Evolutionary conservation across 2,113 vertebrate species (phyloP).

Genomic region (Laticauda colubrina): DNA sequence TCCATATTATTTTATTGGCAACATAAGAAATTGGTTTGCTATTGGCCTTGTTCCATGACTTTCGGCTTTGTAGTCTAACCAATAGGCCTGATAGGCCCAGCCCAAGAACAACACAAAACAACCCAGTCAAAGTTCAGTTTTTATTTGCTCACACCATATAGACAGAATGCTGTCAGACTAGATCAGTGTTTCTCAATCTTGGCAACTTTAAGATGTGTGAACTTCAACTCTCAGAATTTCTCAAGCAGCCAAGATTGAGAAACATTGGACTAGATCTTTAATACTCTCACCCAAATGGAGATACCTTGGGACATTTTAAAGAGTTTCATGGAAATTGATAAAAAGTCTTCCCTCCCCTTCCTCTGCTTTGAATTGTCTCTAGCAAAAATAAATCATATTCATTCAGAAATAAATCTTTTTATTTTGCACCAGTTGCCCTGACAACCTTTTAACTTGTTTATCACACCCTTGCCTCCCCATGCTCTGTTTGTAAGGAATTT

Average conservation of each 20-base stretch:
- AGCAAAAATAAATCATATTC: conserved; percentile 14
- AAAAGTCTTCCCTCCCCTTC: conserved; percentile 12
- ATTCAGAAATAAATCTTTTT: background rate
- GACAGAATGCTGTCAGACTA: background rate
- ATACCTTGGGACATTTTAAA: background rate
- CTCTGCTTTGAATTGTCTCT: conserved; percentile 16
- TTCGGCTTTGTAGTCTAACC: background rate
- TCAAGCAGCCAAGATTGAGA: background rate
- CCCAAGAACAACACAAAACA: background rate
- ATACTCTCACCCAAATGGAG: background rate
- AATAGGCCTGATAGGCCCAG: background rate
- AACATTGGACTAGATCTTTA: background rate
- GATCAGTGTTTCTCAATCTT: background rate
- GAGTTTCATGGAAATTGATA: fast-evolving
- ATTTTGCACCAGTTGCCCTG: background rate
- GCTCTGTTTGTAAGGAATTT: background rate
- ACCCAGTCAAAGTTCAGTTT: background rate
- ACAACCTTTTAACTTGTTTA: conserved; percentile 31
- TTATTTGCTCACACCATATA: background rate
- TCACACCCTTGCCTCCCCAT: conserved; percentile 27
- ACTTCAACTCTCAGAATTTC: background rate
- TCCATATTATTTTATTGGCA: background rate
- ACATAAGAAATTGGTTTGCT: background rate
- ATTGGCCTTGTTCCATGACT: background rate
- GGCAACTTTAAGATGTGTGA: background rate